Evolutionary conservation across 2,113 vertebrate genomes (phyloP).

Genomic region (Oreochromis spilurus): DNA sequence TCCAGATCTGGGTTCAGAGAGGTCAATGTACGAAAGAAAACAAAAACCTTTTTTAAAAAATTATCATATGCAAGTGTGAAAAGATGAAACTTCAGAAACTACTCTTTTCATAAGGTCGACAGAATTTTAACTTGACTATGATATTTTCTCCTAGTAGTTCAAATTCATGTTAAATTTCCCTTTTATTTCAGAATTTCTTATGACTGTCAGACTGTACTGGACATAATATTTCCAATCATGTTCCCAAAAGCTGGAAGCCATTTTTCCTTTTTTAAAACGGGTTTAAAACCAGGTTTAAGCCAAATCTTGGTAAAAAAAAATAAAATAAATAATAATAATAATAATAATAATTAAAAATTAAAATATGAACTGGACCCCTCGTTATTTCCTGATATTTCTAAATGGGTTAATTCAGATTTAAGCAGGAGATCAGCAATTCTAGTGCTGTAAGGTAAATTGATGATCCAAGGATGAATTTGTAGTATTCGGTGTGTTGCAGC

Average conservation of each 20-base stretch:
- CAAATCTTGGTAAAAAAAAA: neutral
- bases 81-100: neutral
- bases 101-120: neutral
- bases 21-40: neutral
- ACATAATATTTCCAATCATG: no score
- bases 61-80: neutral
- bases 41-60: neutral
- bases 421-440: neutral
- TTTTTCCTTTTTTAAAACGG: neutral
- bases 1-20: neutral
- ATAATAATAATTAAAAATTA: neutral
- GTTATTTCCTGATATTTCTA: neutral
- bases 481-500: neutral
- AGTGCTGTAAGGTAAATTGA: neutral
- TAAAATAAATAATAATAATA: no score
- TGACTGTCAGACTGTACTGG: neutral
- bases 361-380: fast-evolving
- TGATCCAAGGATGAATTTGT: neutral
- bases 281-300: fast-evolving
- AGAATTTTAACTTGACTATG: neutral
- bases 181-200: neutral
- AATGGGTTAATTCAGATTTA: neutral
- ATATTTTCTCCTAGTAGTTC: neutral
- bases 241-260: no score
- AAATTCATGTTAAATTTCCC: fast-evolving